Evolutionary conservation across 2,888 invertebrate genomes (phyloP).

Genomic region (Asteroscopus sphinx): DNA sequence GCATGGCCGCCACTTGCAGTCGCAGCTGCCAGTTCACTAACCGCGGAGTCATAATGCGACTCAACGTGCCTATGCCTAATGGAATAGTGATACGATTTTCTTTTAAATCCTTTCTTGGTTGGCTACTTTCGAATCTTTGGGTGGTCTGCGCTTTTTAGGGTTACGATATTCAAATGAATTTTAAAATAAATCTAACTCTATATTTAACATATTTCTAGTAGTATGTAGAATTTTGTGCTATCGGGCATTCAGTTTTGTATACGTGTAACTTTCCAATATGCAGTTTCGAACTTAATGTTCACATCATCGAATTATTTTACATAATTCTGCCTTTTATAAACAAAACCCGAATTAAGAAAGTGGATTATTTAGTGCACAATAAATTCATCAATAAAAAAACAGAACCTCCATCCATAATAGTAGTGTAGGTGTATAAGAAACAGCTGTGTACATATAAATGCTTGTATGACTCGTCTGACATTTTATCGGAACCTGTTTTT

Average conservation of each 20-base stretch:
- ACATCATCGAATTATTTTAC: constrained; percentile 59
- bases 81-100: constrained; percentile 63
- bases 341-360: constrained; percentile 67
- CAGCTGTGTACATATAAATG: constrained; percentile 79
- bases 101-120: constrained; percentile 42
- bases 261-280: too few relatives aligned
- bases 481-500: constrained; percentile 81
- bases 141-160: constrained; percentile 21
- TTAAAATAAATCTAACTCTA: constrained; percentile 2
- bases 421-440: constrained; percentile 72
- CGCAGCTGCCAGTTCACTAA: constrained; percentile 81
- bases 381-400: constrained; percentile 66
- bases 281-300: too few relatives aligned
- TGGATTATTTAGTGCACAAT: constrained; percentile 67
- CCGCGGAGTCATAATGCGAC: constrained; percentile 67
- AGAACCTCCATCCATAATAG: constrained; percentile 71
- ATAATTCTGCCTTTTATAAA: constrained; percentile 65
- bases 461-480: constrained; percentile 76
- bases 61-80: constrained; percentile 62
- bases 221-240: constrained; percentile 6
- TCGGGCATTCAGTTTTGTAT: too few relatives aligned
- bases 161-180: constrained; percentile 9
- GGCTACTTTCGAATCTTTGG: constrained; percentile 40
- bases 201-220: neutral
- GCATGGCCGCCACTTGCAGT: constrained; percentile 70